Evolutionary conservation across 2,797 vertebrate species (phyloP).

Genomic region (Sphenopsis melanotis): DNA sequence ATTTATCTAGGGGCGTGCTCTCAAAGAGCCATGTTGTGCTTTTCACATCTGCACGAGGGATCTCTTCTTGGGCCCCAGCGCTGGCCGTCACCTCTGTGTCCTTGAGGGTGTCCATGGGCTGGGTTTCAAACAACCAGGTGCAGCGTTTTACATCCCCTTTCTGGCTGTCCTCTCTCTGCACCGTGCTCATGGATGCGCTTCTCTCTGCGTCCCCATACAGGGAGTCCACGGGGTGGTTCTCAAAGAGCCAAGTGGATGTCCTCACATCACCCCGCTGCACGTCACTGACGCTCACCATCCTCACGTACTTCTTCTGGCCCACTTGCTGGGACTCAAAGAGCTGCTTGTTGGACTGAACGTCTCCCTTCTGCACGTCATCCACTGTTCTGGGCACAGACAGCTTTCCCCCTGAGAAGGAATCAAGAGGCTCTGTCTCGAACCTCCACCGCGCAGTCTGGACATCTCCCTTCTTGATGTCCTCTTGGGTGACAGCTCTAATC

Average conservation of each 20-base stretch:
- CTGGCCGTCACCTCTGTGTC: slow-evolving; percentile 60
- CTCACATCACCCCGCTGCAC: slow-evolving; percentile 86
- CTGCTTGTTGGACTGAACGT: slow-evolving; percentile 81
- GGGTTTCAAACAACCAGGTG: slow-evolving; percentile 92
- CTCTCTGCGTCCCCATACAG: slow-evolving; percentile 81
- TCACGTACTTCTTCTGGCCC: slow-evolving; percentile 76
- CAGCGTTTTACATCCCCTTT: slow-evolving; percentile 91
- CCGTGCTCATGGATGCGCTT: slow-evolving; percentile 74
- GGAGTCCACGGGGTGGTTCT: slow-evolving; percentile 85
- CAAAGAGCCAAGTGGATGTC: slow-evolving; percentile 92
- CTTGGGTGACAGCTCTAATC: slow-evolving; percentile 90
- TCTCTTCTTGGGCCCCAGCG: slow-evolving; percentile 48
- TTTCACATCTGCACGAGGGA: slow-evolving; percentile 77
- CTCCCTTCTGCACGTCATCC: slow-evolving; percentile 79
- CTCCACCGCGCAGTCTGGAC: slow-evolving; percentile 88
- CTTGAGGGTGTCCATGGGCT: slow-evolving; percentile 86
- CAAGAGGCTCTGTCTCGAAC: slow-evolving; percentile 90
- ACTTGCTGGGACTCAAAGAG: slow-evolving; percentile 83
- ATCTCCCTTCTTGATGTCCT: slow-evolving; percentile 85
- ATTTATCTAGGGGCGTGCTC: slow-evolving; percentile 84
- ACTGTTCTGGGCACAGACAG: slow-evolving; percentile 65
- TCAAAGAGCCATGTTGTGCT: slow-evolving; percentile 87
- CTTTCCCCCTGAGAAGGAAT: slow-evolving; percentile 75
- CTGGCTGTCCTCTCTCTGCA: slow-evolving; percentile 86
- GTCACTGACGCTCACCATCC: slow-evolving; percentile 89